Conservation (phyloP, 1,140 invertebrate genomes). For the Bombus sibiricus region DNA sequence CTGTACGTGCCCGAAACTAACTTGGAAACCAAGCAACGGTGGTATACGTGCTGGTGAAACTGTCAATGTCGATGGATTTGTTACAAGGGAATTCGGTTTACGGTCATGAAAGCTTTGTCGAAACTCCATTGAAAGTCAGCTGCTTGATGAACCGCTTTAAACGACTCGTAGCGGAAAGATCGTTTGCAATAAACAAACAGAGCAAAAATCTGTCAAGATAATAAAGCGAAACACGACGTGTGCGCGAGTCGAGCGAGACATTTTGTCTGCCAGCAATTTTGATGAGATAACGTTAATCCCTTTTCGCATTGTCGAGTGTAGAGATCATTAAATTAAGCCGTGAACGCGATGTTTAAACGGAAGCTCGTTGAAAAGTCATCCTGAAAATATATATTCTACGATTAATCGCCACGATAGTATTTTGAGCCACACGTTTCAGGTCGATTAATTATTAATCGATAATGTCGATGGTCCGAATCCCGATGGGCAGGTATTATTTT, state of each 20-base stretch:
- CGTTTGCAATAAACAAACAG: too few species aligned
- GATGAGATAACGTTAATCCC: too few species aligned
- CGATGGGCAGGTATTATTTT: not conserved
- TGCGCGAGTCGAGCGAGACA: too few species aligned
- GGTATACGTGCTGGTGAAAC: conserved; percentile 36
- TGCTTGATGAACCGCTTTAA: too few species aligned
- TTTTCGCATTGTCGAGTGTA: too few species aligned
- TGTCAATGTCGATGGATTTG: conserved; percentile 66
- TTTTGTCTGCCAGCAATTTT: too few species aligned
- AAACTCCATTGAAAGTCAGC: conserved; percentile 37
- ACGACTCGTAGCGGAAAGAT: too few species aligned
- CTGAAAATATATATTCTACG: not conserved
- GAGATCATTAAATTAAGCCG: too few species aligned
- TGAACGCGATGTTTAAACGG: too few species aligned
- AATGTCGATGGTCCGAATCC: not conserved
- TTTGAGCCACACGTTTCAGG: not conserved
- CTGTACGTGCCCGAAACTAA: conserved; percentile 65
- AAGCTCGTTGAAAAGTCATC: too few species aligned
- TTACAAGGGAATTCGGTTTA: conserved; percentile 65
- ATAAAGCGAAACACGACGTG: too few species aligned
- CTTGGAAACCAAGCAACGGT: conserved; percentile 40
- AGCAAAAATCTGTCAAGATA: too few species aligned
- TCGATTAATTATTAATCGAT: conserved; percentile 5
- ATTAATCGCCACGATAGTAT: not conserved
- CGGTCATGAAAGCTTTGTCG: conserved; percentile 46